Percentiles rank a stretch among this genome's conserved stretches.
phyloP scores from a whole-genome alignment of 2,888 invertebrate genomes.

The Coenonympha glycerion region DNA sequence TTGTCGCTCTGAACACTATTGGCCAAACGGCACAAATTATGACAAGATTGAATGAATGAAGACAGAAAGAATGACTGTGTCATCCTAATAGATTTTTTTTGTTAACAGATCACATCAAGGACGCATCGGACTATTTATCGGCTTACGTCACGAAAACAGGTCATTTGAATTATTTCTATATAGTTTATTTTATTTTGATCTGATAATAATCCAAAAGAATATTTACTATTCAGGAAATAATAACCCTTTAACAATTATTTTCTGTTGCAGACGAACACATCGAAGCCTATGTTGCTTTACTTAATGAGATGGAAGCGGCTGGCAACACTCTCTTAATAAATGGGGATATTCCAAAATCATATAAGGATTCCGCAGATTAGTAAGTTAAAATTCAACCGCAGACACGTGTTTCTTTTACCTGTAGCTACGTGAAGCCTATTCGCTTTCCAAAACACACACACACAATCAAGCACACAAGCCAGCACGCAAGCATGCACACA shows the following conservation, averaged over 20 bases:
- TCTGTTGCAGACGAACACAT: slow-evolving; percentile 45
- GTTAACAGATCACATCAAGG: slow-evolving; percentile 52
- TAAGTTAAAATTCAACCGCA: slow-evolving; percentile 33
- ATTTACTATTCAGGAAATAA: too few species aligned
- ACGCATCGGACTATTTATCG: slow-evolving; percentile 50
- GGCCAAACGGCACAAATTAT: too few species aligned
- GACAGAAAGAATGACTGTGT: too few species aligned
- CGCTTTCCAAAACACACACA: too few species aligned
- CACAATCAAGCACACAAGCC: too few species aligned
- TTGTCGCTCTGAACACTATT: too few species aligned
- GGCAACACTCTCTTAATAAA: slow-evolving; percentile 48
- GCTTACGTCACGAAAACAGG: slow-evolving; percentile 52
- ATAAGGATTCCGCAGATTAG: slow-evolving; percentile 53
- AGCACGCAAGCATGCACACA: too few species aligned
- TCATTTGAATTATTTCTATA: slow-evolving; percentile 20
- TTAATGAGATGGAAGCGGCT: slow-evolving; percentile 55
- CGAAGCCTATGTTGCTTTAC: slow-evolving; percentile 52
- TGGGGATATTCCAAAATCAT: slow-evolving; percentile 50
- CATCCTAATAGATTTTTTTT: background rate
- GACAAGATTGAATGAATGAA: too few species aligned
- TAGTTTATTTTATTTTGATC: background rate
- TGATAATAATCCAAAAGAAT: too few species aligned
- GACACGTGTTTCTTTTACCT: too few species aligned
- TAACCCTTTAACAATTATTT: too few species aligned
- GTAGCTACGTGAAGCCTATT: too few species aligned